Percentiles rank a stretch among this genome's conserved stretches.
Conservation (phyloP, 2,113 vertebrate species). For the Saimiri boliviensis region DNA sequence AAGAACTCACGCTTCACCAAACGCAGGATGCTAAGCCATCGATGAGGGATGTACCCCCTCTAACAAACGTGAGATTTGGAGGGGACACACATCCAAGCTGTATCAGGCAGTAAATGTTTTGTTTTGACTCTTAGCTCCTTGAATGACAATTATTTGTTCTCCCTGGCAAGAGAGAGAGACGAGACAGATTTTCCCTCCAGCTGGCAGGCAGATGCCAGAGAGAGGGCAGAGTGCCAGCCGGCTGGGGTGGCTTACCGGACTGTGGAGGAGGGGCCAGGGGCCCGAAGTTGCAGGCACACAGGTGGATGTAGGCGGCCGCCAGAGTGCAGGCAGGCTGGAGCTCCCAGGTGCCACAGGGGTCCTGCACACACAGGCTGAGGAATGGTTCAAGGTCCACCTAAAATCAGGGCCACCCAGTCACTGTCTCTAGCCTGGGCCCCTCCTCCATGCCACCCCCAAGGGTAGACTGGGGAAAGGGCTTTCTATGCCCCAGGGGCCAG, state of each 20-base stretch:
- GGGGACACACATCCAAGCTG: too few species aligned
- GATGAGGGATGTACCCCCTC: too few species aligned
- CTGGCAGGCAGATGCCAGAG: not conserved
- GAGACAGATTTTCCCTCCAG: not conserved
- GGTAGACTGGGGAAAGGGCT: not conserved
- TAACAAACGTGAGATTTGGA: too few species aligned
- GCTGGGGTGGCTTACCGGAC: conserved; percentile 82
- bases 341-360: conserved; percentile 66
- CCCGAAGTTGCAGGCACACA: conserved; percentile 89
- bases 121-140: not conserved
- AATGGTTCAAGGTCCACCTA: conserved; percentile 89
- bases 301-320: conserved; percentile 85
- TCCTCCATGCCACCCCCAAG: too few species aligned
- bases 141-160: not conserved
- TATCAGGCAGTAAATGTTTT: not conserved
- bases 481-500: not conserved
- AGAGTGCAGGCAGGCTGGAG: conserved; percentile 83
- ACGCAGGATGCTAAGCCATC: too few species aligned
- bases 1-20: too few species aligned
- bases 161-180: not conserved
- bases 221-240: too few species aligned
- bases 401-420: not conserved
- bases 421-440: too few species aligned
- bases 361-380: conserved; percentile 82
- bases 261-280: conserved; percentile 84